Conservation (phyloP, 1,140 invertebrate species). For the Euura saliciscinereae region DNA sequence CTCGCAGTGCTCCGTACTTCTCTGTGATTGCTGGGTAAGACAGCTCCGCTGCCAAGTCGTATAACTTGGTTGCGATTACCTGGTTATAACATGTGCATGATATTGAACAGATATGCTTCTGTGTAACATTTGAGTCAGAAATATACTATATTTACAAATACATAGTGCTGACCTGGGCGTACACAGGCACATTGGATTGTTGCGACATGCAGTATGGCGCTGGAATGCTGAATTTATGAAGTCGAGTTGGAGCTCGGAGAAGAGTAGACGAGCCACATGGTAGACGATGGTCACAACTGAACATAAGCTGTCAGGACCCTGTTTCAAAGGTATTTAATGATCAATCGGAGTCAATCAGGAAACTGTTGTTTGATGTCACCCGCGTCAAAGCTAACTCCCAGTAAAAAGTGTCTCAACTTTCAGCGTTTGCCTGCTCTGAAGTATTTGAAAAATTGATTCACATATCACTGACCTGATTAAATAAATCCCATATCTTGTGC, state of each 20-base stretch:
- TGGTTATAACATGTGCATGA: conserved; percentile 45
- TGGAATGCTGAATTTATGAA: too few relatives aligned
- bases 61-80: conserved; percentile 50
- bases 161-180: conserved; percentile 68
- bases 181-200: conserved; percentile 75
- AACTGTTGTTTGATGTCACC: background rate
- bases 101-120: conserved; percentile 32
- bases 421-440: too few relatives aligned
- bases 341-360: too few relatives aligned
- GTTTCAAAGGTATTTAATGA: conserved; percentile 19
- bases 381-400: too few relatives aligned
- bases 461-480: conserved; percentile 41
- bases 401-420: too few relatives aligned
- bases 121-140: too few relatives aligned
- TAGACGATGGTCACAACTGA: conserved; percentile 63
- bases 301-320: conserved; percentile 55
- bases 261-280: conserved; percentile 52
- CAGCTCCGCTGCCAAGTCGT: conserved; percentile 50
- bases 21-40: conserved; percentile 51
- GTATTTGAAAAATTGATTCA: conserved; percentile 14
- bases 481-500: conserved; percentile 41
- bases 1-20: conserved; percentile 53
- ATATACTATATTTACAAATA: conserved; percentile 39
- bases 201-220: conserved; percentile 82
- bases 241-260: too few relatives aligned